Percentiles rank a stretch among this genome's conserved stretches.
Evolutionary conservation across 2,797 vertebrate species (phyloP).

Genomic region (Sebastes iracundus): DNA sequence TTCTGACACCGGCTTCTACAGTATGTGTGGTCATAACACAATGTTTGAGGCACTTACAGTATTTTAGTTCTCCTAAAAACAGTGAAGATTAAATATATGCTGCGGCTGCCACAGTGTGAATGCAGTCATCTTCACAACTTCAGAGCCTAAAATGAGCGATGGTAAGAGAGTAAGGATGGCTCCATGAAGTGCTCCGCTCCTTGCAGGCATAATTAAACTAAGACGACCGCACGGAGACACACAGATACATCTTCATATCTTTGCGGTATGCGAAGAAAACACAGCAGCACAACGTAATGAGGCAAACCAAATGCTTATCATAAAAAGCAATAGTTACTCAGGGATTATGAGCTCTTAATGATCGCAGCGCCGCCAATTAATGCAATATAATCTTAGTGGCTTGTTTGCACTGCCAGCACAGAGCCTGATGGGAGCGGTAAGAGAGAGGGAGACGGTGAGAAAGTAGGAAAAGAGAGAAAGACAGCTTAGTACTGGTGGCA

Average conservation of each 20-base stretch:
- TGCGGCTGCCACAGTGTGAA: not conserved
- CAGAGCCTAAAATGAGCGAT: slow-evolving; percentile 3
- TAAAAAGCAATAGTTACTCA: slow-evolving; percentile 69
- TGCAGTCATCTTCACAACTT: not conserved
- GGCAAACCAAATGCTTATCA: slow-evolving; percentile 59
- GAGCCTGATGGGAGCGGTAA: slow-evolving; percentile 21
- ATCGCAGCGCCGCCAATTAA: slow-evolving; percentile 67
- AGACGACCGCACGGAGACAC: not conserved
- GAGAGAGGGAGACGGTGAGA: not conserved
- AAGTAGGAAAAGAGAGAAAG: slow-evolving; percentile 19
- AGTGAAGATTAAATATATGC: not conserved
- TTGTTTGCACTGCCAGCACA: slow-evolving; percentile 51
- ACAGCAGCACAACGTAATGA: slow-evolving; percentile 51
- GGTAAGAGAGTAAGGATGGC: not conserved
- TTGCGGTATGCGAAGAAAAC: slow-evolving; percentile 21
- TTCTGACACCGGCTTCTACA: not conserved
- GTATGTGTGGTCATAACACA: not conserved
- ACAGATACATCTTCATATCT: slow-evolving; percentile 7
- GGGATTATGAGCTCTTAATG: slow-evolving; percentile 75
- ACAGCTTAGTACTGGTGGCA: slow-evolving; percentile 29
- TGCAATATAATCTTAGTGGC: slow-evolving; percentile 47
- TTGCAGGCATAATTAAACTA: slow-evolving; percentile 46
- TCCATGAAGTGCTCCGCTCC: slow-evolving; percentile 16
- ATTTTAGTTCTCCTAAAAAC: not conserved
- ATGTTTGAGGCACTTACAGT: not conserved